Conservation (phyloP, 2,888 invertebrate genomes). For the Agonum fuliginosum region DNA sequence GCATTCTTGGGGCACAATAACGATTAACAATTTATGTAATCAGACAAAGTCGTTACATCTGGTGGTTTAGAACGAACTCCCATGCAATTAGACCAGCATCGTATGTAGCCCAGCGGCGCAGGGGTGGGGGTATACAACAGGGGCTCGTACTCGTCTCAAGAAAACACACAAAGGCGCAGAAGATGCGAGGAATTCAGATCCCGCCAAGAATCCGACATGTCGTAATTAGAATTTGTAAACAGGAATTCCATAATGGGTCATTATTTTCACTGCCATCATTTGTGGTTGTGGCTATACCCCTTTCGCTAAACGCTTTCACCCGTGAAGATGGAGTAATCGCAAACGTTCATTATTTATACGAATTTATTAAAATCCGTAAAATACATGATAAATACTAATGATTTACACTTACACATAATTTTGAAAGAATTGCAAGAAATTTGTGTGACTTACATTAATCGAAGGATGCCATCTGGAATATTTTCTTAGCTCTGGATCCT, state of each 20-base stretch:
- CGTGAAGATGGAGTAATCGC: neutral
- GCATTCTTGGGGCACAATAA: constrained; percentile 61
- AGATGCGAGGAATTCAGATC: constrained; percentile 48
- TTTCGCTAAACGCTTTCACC: neutral
- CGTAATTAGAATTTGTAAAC: constrained; percentile 59
- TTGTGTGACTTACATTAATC: no score
- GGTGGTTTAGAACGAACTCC: constrained; percentile 52
- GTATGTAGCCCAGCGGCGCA: constrained; percentile 38
- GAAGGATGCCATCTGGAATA: no score
- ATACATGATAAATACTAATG: no score
- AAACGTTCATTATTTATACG: neutral
- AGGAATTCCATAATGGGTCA: constrained; percentile 59
- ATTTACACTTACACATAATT: no score
- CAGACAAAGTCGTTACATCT: constrained; percentile 60
- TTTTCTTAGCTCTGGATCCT: no score
- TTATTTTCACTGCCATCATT: constrained; percentile 53
- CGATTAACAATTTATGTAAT: constrained; percentile 63
- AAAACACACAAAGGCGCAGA: constrained; percentile 45
- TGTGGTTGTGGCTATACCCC: constrained; percentile 9
- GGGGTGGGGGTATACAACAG: neutral
- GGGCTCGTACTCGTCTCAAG: constrained; percentile 37
- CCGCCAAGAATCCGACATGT: constrained; percentile 57
- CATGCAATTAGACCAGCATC: constrained; percentile 44
- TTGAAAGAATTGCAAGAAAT: no score
- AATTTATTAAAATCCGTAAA: no score